These are phyloP conservation scores for Naja naja DNA, from an alignment of 2,113 vertebrate species.

Conservation along the genomic window DNA sequence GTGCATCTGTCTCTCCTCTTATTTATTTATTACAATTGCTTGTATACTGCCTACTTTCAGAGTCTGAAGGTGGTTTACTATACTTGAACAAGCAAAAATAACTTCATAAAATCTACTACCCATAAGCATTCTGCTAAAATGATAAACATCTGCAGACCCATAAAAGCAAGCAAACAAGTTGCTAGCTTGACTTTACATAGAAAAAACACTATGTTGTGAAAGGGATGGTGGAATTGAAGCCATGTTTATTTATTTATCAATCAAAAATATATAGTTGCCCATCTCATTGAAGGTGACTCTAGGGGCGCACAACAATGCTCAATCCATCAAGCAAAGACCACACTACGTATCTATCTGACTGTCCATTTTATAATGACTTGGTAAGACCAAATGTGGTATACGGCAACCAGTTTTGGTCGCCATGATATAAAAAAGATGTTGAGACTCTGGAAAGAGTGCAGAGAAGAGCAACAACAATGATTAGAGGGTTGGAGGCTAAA, in stretches of 20 bases:
- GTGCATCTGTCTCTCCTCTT: neutral
- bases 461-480: neutral
- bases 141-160: neutral
- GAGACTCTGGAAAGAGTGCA: too few species aligned
- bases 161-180: neutral
- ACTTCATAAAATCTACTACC: neutral
- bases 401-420: too few species aligned
- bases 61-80: neutral
- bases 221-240: neutral
- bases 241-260: neutral
- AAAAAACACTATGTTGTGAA: neutral
- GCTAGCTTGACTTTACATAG: neutral
- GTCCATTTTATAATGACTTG: neutral
- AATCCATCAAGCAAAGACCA: neutral
- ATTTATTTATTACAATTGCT: neutral
- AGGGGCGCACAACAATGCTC: neutral
- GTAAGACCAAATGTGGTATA: too few species aligned
- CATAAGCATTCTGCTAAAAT: neutral
- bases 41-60: neutral
- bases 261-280: too few species aligned
- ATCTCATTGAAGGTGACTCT: too few species aligned
- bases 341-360: neutral
- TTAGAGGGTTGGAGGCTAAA: neutral
- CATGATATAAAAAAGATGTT: too few species aligned
- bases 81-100: neutral